phyloP scores from a whole-genome alignment of 2,797 vertebrate species.

The Smutsia gigantea region DNA sequence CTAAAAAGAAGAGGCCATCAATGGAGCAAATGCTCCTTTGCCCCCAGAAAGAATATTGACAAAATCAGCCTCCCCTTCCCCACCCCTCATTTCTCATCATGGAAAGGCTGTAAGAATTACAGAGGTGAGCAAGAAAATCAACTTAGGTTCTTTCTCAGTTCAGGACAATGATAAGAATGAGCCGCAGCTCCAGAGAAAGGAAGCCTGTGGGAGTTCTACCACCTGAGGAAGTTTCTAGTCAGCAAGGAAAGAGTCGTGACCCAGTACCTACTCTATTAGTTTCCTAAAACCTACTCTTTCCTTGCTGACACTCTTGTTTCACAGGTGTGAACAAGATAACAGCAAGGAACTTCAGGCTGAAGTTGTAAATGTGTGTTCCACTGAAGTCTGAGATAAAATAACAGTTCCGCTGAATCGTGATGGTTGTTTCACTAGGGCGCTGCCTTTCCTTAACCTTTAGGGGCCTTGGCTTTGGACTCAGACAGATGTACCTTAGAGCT shows the following conservation, averaged over 20 bases:
- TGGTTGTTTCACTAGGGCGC: not conserved
- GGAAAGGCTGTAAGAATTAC: not conserved
- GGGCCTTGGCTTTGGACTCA: not conserved
- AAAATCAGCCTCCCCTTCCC: not conserved
- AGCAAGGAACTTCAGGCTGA: not conserved
- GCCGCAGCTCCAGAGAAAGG: not conserved
- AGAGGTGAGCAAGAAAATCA: not conserved
- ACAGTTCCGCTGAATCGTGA: not conserved
- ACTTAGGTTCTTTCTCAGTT: not conserved
- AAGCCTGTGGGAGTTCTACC: not conserved
- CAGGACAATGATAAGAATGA: not conserved
- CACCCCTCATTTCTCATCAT: not conserved
- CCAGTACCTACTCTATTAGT: no score
- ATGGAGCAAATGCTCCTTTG: not conserved
- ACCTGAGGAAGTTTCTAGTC: not conserved
- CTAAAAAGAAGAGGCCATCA: not conserved
- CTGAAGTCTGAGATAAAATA: not conserved
- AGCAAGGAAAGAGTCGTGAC: no score
- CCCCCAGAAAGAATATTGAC: not conserved
- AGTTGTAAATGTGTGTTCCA: not conserved
- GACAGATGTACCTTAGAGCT: not conserved
- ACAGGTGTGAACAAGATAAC: not conserved
- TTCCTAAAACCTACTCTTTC: no score
- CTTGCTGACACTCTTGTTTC: no score
- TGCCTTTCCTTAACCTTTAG: not conserved